Evolutionary conservation across 2,888 invertebrate genomes (phyloP), one percentile per base, ranked within the genome.

Genomic region (Patella pellucida): DNA sequence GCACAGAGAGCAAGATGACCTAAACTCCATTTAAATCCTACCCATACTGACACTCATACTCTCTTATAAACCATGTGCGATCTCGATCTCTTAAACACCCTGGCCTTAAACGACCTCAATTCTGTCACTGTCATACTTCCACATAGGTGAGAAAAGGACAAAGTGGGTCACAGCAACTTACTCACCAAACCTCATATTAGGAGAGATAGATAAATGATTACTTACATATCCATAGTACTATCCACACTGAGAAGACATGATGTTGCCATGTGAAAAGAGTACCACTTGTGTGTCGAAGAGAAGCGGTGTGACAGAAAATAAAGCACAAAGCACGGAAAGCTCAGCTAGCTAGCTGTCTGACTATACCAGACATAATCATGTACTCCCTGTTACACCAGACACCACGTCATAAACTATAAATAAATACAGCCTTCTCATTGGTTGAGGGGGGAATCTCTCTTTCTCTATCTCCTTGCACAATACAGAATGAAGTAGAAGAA

Each of bases 371-470:
- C 72, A 72, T 56, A 50, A 72, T 51, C 72, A 67, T 72, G 72
- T 56, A 72, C 56, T 67, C 72, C 54, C 62, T 72, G 56, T 62
- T 62, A 62, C 71, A 71, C 72, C 72, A 72, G 72, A 72, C 72
- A 52, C 72, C 56, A 72, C 72, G 72, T 72, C 72, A 72, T 72
- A 62, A 67, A 23, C 72, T 72, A 72, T 62, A 56, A 31, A 62
- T 72, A 72, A 62, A 72, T 62, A 50, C 31, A 23, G 50, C 50
- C 19, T 72, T 50, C 72, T 72, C 62, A 72, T 72, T 72, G 72
- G 72, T 62, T 72, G 31, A 72, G 16, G 41, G 67, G 67, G 72
- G 67, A 62, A 62, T 67, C 67, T 67, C 72, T 72, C 72, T 50
- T 62, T 56, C 72, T 62, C 62, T 23, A 62, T 23, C 62, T 15